A percentile compares a stretch with the other conserved stretches of the same genome.
phyloP scores from a whole-genome alignment of 1,140 invertebrate species.

The Luehdorfia chinensis region DNA sequence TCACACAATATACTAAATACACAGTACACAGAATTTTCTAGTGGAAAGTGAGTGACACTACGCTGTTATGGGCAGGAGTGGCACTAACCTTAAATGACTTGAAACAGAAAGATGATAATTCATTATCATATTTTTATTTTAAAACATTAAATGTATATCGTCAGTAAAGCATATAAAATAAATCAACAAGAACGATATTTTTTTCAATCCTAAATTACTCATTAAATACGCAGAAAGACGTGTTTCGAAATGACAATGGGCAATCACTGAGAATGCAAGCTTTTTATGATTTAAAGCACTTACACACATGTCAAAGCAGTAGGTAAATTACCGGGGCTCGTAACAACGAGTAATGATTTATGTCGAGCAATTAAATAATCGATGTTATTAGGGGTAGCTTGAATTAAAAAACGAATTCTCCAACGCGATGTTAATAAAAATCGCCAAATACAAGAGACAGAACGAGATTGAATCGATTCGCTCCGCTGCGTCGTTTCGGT shows the following conservation, averaged over 20 bases:
- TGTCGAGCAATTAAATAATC: constrained; percentile 65
- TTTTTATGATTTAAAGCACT: constrained; percentile 52
- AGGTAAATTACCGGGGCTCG: constrained; percentile 67
- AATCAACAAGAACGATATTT: too few species aligned
- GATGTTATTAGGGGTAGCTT: constrained; percentile 47
- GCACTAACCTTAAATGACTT: too few species aligned
- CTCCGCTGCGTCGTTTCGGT: constrained; percentile 33
- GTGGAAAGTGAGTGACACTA: too few species aligned
- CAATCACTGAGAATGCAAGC: constrained; percentile 27
- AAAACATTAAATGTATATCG: too few species aligned
- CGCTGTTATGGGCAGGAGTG: too few species aligned
- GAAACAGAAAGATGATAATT: too few species aligned
- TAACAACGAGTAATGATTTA: constrained; percentile 69
- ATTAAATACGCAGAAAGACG: too few species aligned
- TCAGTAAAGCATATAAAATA: too few species aligned
- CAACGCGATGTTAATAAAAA: constrained; percentile 33
- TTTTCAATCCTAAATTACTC: too few species aligned
- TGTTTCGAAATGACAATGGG: constrained; percentile 51
- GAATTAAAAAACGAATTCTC: constrained; percentile 20
- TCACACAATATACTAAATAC: too few species aligned
- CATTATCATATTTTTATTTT: too few species aligned
- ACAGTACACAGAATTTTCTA: too few species aligned
- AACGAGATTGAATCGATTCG: constrained; percentile 67
- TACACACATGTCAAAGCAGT: constrained; percentile 60
- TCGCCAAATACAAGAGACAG: constrained; percentile 38